Conservation (phyloP, 2,797 vertebrate genomes). For the Halcyon leucocephala region DNA sequence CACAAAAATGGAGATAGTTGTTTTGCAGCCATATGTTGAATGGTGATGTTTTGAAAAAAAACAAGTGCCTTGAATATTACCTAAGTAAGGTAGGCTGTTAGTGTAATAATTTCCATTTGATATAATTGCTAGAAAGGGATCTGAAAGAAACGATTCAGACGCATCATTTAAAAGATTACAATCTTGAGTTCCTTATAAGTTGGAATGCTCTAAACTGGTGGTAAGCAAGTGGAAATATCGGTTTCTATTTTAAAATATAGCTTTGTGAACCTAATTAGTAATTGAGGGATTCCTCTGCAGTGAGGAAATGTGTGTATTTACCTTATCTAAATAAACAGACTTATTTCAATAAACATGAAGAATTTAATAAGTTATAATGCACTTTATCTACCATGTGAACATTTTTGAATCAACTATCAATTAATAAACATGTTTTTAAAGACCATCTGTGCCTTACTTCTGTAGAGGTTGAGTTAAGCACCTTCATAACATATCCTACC, state of each 20-base stretch:
- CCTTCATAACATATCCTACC: neutral
- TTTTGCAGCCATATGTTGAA: constrained; percentile 27
- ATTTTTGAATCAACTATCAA: neutral
- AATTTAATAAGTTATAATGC: neutral
- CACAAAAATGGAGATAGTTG: neutral
- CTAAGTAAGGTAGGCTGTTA: constrained; percentile 15
- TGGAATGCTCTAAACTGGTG: neutral
- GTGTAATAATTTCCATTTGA: constrained; percentile 34
- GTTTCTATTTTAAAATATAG: neutral
- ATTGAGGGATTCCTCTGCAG: neutral
- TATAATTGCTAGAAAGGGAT: constrained; percentile 18
- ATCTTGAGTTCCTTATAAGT: neutral
- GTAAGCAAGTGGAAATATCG: neutral
- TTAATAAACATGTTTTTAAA: neutral
- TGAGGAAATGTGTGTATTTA: neutral
- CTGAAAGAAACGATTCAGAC: neutral
- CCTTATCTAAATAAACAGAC: neutral
- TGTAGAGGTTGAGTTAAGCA: neutral
- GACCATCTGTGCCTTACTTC: neutral
- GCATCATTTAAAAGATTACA: neutral
- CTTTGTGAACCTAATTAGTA: neutral
- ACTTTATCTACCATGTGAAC: neutral
- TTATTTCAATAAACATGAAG: neutral
- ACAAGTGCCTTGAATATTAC: neutral
- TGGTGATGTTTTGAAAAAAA: neutral